phyloP scores from a whole-genome alignment of 1,140 invertebrate genomes.

The Mamestra configurata region DNA sequence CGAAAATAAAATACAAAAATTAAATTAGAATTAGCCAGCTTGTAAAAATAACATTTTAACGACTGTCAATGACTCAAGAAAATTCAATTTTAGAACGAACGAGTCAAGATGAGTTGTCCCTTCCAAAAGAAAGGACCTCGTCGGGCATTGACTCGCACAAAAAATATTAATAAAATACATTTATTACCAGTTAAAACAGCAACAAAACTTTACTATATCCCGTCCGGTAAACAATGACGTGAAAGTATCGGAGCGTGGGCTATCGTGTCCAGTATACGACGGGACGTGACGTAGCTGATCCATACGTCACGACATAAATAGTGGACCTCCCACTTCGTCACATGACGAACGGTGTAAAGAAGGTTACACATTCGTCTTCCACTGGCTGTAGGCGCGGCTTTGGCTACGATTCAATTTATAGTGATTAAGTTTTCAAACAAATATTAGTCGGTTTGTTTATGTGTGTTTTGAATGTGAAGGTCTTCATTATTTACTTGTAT shows the following conservation, averaged over 20 bases:
- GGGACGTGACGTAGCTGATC: slow-evolving; percentile 31
- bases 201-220: background rate
- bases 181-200: slow-evolving; percentile 5
- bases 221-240: slow-evolving; percentile 20
- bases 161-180: slow-evolving; percentile 18
- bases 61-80: background rate
- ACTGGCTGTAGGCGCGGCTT: slow-evolving; percentile 22
- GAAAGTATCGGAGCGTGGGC: background rate
- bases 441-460: slow-evolving; percentile 24
- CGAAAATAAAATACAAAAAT: too few relatives aligned
- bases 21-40: background rate
- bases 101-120: background rate
- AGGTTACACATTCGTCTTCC: slow-evolving; percentile 55
- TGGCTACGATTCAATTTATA: slow-evolving; percentile 44
- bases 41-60: background rate
- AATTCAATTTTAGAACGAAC: slow-evolving; percentile 27
- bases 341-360: slow-evolving; percentile 67
- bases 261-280: slow-evolving; percentile 18
- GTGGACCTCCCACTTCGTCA: slow-evolving; percentile 71
- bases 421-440: slow-evolving; percentile 48
- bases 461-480: slow-evolving; percentile 10
- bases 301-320: slow-evolving; percentile 62
- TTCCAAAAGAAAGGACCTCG: background rate
- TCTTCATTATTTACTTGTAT: background rate
- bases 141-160: slow-evolving; percentile 21